Percentiles rank a stretch among this genome's conserved stretches.
Evolutionary conservation across 2,888 invertebrate genomes (phyloP).

Genomic region (Drosophila formosana): DNA sequence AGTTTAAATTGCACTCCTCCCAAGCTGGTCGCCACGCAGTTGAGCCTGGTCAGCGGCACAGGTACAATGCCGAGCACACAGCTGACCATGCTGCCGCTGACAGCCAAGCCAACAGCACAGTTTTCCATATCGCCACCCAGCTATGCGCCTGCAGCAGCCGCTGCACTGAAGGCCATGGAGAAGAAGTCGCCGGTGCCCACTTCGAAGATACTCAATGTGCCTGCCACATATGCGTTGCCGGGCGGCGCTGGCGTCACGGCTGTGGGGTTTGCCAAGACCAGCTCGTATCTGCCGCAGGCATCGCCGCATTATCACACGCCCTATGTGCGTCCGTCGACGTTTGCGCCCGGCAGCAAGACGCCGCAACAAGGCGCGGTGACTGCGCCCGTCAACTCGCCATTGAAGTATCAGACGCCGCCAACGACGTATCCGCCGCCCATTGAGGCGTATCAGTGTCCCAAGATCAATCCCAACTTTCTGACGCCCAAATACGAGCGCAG

Average conservation of each 20-base stretch:
- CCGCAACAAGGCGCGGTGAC: conserved; percentile 57
- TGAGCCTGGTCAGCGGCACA: conserved; percentile 15
- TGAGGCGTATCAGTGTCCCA: conserved; percentile 85
- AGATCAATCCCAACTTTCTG: conserved; percentile 84
- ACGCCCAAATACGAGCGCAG: conserved; percentile 84
- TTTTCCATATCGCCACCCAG: conserved; percentile 59
- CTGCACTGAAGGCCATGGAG: conserved; percentile 68
- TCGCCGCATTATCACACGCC: conserved; percentile 81
- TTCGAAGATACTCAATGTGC: conserved; percentile 82
- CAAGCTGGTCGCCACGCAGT: conserved; percentile 11
- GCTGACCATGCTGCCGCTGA: conserved; percentile 77
- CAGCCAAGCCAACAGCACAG: conserved; percentile 62
- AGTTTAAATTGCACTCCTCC: conserved; percentile 8
- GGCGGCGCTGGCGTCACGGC: conserved; percentile 52
- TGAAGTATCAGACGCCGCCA: conserved; percentile 83
- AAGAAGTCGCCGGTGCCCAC: conserved; percentile 83
- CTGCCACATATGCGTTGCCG: conserved; percentile 80
- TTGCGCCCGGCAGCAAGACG: conserved; percentile 66
- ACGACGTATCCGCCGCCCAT: conserved; percentile 84
- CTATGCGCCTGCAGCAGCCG: conserved; percentile 34
- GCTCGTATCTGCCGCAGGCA: conserved; percentile 81
- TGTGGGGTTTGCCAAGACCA: conserved; percentile 67
- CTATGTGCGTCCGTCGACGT: conserved; percentile 78
- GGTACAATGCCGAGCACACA: conserved; percentile 58
- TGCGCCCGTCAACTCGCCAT: conserved; percentile 74